Evolutionary conservation across 2,888 invertebrate genomes (phyloP).

Genomic region (Uropetala carovei): DNA sequence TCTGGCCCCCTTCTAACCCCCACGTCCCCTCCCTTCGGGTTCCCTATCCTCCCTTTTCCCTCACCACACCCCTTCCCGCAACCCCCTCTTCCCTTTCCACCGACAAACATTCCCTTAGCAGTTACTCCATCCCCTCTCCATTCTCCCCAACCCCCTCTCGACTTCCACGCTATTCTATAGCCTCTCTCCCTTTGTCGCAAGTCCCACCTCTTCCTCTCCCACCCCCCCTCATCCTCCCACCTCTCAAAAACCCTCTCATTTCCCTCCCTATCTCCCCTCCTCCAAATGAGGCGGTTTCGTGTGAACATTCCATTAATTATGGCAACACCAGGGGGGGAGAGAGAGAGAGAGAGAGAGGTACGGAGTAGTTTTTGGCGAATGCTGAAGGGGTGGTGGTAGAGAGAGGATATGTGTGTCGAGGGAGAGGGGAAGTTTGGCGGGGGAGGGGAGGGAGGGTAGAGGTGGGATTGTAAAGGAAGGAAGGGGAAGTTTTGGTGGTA

Average conservation of each 20-base stretch:
- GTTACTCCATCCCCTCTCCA: conserved; percentile 8
- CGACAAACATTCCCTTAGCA: neutral
- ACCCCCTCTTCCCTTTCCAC: neutral
- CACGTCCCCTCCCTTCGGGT: neutral
- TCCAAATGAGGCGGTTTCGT: conserved; percentile 65
- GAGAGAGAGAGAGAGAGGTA: neutral
- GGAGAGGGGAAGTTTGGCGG: neutral
- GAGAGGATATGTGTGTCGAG: neutral
- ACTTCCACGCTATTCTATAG: neutral
- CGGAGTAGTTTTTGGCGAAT: conserved; percentile 37
- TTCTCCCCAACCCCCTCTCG: neutral
- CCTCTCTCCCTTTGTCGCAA: neutral
- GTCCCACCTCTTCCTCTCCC: neutral
- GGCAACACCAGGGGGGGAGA: conserved; percentile 55
- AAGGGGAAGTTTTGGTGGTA: neutral
- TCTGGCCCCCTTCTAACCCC: neutral
- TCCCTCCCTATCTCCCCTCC: neutral
- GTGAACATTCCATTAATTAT: conserved; percentile 66
- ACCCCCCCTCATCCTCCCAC: neutral
- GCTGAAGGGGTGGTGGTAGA: neutral
- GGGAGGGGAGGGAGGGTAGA: neutral
- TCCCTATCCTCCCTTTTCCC: neutral
- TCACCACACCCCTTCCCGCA: neutral
- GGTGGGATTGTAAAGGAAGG: neutral
- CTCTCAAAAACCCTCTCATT: neutral